phyloP scores from a whole-genome alignment of 1,140 invertebrate genomes.

The Bactericera cockerelli region DNA sequence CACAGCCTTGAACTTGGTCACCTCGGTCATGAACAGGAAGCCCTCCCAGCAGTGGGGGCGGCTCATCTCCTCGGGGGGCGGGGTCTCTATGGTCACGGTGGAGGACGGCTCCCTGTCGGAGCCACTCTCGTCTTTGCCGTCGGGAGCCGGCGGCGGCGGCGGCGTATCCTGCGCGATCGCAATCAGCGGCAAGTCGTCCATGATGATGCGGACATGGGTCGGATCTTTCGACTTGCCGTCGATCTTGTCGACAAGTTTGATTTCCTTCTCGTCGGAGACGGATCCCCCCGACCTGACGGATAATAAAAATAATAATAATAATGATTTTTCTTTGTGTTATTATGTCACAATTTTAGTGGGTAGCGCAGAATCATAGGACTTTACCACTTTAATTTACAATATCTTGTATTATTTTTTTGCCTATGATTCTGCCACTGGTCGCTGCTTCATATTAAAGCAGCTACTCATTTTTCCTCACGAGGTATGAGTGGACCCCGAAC shows the following conservation, averaged over 20 bases:
- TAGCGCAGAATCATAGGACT: no score
- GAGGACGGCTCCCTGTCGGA: slow-evolving; percentile 39
- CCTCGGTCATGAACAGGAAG: slow-evolving; percentile 75
- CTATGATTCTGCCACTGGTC: no score
- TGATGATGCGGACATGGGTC: slow-evolving; percentile 29
- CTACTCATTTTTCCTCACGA: no score
- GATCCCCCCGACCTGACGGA: not conserved
- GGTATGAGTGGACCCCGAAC: no score
- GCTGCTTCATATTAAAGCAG: no score
- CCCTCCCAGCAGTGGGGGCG: slow-evolving; percentile 49
- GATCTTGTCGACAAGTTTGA: no score
- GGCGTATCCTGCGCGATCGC: not conserved
- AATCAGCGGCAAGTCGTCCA: slow-evolving; percentile 32
- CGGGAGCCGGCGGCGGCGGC: slow-evolving; percentile 28
- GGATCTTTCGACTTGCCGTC: slow-evolving; percentile 22
- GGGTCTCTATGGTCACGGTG: slow-evolving; percentile 39
- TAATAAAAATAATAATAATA: no score
- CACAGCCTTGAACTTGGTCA: slow-evolving; percentile 71
- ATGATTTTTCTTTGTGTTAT: no score
- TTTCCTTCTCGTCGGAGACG: no score
- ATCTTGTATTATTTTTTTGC: no score
- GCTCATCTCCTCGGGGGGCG: slow-evolving; percentile 32
- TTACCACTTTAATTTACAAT: no score
- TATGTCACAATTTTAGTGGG: no score
- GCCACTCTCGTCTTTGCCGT: slow-evolving; percentile 29